Conservation (phyloP, 2,888 invertebrate genomes). For the Epistrophella euchroma region DNA sequence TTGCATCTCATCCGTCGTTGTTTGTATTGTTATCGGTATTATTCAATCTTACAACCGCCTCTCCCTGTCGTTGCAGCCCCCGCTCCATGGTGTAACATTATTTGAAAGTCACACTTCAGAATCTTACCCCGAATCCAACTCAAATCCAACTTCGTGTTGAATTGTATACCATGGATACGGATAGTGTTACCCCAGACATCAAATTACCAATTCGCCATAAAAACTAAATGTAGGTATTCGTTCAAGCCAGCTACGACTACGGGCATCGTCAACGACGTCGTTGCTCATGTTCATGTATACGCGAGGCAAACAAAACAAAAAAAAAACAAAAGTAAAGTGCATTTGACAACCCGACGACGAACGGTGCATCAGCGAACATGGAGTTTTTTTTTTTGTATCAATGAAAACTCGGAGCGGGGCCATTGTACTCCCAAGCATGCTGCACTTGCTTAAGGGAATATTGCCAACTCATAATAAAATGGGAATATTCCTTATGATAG, state of each 20-base stretch:
- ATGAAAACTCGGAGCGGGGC: constrained; percentile 36
- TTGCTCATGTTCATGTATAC: constrained; percentile 41
- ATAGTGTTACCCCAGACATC: constrained; percentile 68
- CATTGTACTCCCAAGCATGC: constrained; percentile 62
- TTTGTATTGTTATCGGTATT: constrained; percentile 34
- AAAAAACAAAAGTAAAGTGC: constrained; percentile 20
- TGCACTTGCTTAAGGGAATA: constrained; percentile 53
- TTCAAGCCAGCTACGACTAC: constrained; percentile 10
- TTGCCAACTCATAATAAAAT: constrained; percentile 43
- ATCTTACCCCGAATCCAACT: constrained; percentile 54
- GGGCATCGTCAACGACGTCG: neutral
- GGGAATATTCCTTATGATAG: neutral
- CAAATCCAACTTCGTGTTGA: constrained; percentile 38
- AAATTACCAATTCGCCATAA: constrained; percentile 58
- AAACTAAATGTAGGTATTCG: constrained; percentile 4
- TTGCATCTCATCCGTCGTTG: constrained; percentile 49
- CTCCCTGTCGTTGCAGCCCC: neutral
- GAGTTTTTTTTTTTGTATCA: constrained; percentile 27
- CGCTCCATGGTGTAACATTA: constrained; percentile 1
- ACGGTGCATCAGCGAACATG: constrained; percentile 24
- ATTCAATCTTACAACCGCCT: constrained; percentile 51
- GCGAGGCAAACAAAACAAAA: constrained; percentile 37
- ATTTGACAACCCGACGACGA: constrained; percentile 45
- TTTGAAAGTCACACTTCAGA: constrained; percentile 70
- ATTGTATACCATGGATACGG: constrained; percentile 28